Conservation (phyloP, 2,888 invertebrate species). For the Falcaria lacertinaria region DNA sequence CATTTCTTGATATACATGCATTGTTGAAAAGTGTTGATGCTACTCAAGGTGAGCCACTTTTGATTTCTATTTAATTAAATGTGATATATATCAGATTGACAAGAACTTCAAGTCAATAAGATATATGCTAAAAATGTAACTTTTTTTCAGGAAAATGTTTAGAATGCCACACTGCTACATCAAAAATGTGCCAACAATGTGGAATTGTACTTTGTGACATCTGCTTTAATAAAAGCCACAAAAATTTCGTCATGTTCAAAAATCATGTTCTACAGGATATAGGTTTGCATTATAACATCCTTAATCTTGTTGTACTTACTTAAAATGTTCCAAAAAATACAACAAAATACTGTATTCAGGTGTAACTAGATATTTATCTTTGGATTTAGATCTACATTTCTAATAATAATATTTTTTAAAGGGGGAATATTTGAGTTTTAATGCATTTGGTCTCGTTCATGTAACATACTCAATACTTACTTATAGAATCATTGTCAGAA, state of each 20-base stretch:
- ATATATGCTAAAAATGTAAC: neutral
- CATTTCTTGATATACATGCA: constrained; percentile 47
- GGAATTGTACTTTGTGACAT: constrained; percentile 49
- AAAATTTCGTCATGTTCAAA: constrained; percentile 64
- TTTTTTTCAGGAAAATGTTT: constrained; percentile 48
- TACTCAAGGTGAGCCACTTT: constrained; percentile 44
- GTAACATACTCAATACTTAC: too few relatives aligned
- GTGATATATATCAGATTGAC: too few relatives aligned
- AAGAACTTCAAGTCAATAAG: too few relatives aligned
- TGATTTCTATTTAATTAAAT: too few relatives aligned
- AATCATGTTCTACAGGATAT: constrained; percentile 56
- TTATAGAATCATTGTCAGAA: constrained; percentile 32
- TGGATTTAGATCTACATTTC: too few relatives aligned
- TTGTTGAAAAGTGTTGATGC: constrained; percentile 38
- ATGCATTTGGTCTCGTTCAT: too few relatives aligned
- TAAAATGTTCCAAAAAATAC: too few relatives aligned
- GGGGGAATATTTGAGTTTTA: too few relatives aligned
- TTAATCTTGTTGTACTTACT: too few relatives aligned
- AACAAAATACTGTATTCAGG: too few relatives aligned
- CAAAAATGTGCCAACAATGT: constrained; percentile 66
- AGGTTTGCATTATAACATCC: constrained; percentile 19
- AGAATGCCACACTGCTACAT: constrained; percentile 49
- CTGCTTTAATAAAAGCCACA: constrained; percentile 66
- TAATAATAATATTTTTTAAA: too few relatives aligned
- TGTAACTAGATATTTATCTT: neutral